Evolutionary conservation across 2,113 vertebrate species (phyloP).

Genomic region (Noturus placidus): DNA sequence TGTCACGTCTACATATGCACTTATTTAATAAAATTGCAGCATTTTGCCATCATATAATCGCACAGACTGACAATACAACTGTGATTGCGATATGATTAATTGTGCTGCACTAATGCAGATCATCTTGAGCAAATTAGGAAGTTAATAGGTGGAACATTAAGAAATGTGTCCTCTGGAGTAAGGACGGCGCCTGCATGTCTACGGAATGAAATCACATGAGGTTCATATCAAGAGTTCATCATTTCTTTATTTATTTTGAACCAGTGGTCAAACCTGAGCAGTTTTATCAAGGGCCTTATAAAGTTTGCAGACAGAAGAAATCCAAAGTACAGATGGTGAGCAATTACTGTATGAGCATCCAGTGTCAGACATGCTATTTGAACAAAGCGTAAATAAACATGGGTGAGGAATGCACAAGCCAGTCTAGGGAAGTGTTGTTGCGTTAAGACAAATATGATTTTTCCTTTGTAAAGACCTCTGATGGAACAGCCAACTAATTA

Average conservation of each 20-base stretch:
- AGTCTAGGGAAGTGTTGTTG: not conserved
- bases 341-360: not conserved
- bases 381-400: not conserved
- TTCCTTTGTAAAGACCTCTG: not conserved
- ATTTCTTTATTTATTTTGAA: constrained; percentile 34
- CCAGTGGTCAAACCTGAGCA: not conserved
- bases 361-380: not conserved
- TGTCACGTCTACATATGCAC: too few species aligned
- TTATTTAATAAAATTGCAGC: too few species aligned
- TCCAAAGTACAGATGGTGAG: not conserved
- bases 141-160: constrained; percentile 11
- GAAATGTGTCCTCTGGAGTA: constrained; percentile 22
- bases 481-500: not conserved
- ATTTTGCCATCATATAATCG: too few species aligned
- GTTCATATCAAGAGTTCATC: constrained; percentile 37
- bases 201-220: constrained; percentile 47
- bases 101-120: not conserved
- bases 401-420: not conserved
- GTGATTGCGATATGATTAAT: too few species aligned
- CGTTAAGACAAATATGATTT: not conserved
- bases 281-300: not conserved
- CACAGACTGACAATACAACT: too few species aligned
- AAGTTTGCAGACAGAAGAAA: not conserved
- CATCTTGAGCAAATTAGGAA: not conserved
- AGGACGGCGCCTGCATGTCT: constrained; percentile 42